phyloP scores from a whole-genome alignment of 2,888 invertebrate genomes.

The Agapetus fuscipes region DNA sequence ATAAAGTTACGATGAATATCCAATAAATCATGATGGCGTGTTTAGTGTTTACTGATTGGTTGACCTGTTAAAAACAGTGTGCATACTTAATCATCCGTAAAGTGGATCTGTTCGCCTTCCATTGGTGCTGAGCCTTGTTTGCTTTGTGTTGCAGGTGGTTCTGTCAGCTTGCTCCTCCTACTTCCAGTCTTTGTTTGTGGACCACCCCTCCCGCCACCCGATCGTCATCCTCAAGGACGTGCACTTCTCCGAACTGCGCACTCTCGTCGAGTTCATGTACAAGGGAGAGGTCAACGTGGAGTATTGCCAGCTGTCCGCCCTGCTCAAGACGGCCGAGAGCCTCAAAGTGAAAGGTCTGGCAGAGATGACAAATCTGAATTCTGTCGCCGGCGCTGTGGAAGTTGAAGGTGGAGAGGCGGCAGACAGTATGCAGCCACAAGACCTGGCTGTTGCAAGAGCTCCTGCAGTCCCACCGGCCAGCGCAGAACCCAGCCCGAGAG shows the following conservation, averaged over 20 bases:
- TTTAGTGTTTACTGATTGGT: too few species aligned
- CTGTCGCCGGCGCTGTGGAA: conserved; percentile 42
- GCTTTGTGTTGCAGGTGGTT: conserved; percentile 64
- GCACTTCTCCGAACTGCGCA: conserved; percentile 79
- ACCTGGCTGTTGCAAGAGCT: conserved; percentile 30
- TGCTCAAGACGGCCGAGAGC: conserved; percentile 87
- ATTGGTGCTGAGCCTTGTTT: too few species aligned
- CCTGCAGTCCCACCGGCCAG: conserved; percentile 30
- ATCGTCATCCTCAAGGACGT: conserved; percentile 94
- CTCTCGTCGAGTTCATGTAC: conserved; percentile 94
- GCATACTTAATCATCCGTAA: too few species aligned
- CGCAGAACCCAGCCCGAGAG: conserved; percentile 29
- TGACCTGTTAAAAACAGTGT: too few species aligned
- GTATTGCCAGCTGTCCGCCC: conserved; percentile 83
- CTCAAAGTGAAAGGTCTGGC: conserved; percentile 88
- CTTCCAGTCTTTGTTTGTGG: conserved; percentile 87
- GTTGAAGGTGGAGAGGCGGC: conserved; percentile 21
- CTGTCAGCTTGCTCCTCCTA: conserved; percentile 93
- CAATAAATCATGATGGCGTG: too few species aligned
- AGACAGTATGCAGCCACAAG: conserved; percentile 31
- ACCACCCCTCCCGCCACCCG: conserved; percentile 86
- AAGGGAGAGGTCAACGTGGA: conserved; percentile 93
- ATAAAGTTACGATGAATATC: too few species aligned
- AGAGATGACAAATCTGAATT: conserved; percentile 81
- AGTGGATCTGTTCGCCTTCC: too few species aligned